Conservation (phyloP, 2,797 vertebrate genomes). For the Microctenopoma stevenorrisi region DNA sequence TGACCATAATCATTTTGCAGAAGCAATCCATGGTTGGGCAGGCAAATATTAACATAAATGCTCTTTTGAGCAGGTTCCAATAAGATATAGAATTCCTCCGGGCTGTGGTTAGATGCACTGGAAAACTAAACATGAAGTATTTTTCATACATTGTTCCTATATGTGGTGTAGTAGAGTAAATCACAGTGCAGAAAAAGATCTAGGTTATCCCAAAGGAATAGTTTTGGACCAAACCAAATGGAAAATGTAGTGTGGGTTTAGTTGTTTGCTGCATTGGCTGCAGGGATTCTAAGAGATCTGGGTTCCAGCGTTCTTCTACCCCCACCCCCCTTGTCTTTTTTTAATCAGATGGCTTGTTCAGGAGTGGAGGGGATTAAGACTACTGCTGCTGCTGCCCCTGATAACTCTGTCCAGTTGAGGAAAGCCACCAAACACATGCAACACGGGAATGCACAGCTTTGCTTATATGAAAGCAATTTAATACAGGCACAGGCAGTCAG, state of each 20-base stretch:
- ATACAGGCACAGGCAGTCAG: background rate
- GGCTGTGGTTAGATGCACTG: background rate
- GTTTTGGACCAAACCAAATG: conserved; percentile 78
- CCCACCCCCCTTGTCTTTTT: conserved; percentile 58
- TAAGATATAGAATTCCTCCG: background rate
- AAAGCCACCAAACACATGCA: conserved; percentile 42
- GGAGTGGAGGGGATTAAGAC: conserved; percentile 73
- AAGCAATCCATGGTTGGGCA: conserved; percentile 5
- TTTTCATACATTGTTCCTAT: conserved; percentile 15
- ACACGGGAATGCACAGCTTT: conserved; percentile 1
- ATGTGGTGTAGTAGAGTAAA: conserved; percentile 46
- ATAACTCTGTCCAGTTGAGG: conserved; percentile 68
- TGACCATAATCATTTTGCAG: conserved; percentile 20
- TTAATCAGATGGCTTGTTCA: conserved; percentile 80
- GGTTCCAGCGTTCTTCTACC: conserved; percentile 51
- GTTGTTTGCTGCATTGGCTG: conserved; percentile 71
- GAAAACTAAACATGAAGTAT: background rate
- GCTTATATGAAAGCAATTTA: background rate
- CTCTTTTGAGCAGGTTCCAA: background rate
- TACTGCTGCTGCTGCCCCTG: conserved; percentile 54
- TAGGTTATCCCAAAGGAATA: conserved; percentile 82
- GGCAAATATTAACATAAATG: conserved; percentile 11
- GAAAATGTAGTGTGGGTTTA: conserved; percentile 77
- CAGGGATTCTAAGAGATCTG: conserved; percentile 63
- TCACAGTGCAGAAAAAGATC: conserved; percentile 62